These are phyloP conservation scores for Mamestra brassicae DNA, from an alignment of 2,888 invertebrate species.

Conservation along the genomic window DNA sequence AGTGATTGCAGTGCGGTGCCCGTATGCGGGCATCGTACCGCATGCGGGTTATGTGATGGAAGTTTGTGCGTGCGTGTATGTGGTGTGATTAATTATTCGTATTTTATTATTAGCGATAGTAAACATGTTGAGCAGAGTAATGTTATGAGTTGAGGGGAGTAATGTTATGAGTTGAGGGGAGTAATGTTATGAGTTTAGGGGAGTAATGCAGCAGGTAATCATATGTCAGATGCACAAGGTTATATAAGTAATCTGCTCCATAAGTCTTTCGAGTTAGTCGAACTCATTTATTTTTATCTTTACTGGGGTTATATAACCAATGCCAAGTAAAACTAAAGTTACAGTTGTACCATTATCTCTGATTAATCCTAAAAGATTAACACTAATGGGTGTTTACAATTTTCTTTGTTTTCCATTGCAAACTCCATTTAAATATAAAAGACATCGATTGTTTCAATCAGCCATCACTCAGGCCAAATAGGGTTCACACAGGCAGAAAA, in stretches of 20 bases:
- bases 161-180: background rate
- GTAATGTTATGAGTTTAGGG: background rate
- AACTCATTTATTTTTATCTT: background rate
- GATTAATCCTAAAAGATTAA: conserved; percentile 66
- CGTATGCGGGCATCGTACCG: background rate
- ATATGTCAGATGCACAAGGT: no score
- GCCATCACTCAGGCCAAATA: conserved; percentile 2
- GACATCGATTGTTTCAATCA: conserved; percentile 41
- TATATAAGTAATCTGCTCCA: background rate
- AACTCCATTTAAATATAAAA: conserved; percentile 49
- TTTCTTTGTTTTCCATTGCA: conserved; percentile 45
- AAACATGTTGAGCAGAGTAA: background rate
- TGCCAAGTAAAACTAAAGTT: conserved; percentile 30
- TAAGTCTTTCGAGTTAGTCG: background rate
- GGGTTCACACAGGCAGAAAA: background rate
- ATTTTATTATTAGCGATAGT: background rate
- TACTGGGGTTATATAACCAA: conserved; percentile 18
- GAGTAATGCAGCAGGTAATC: no score
- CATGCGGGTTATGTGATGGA: background rate
- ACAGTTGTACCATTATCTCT: conserved; percentile 68
- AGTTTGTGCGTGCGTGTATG: background rate
- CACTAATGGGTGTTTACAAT: conserved; percentile 56
- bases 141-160: background rate
- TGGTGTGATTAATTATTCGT: background rate
- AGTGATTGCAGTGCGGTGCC: background rate